Base-by-base conservation (phyloP, 2,888 invertebrate genomes). In the Eilema griseolum region DNA sequence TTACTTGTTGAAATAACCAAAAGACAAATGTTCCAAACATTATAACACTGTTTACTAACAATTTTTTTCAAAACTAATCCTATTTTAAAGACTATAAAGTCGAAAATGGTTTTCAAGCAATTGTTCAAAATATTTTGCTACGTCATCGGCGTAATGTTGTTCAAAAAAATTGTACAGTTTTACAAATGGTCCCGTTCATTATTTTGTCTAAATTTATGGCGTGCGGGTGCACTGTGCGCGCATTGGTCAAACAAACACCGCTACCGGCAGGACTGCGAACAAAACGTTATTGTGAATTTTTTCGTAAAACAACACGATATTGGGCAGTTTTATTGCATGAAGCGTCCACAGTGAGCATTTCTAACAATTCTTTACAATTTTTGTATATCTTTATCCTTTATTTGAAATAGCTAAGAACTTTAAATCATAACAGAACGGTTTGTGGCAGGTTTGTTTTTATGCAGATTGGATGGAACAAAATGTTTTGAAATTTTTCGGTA, bases 111-210 rank as follows among this genome's bases (percentile, higher is more conserved):
- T 33, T 46, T 20, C 2, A 52, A 41, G 63, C 5, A 20, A 11
- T 23, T 11, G 33, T 52, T 56, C 74, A 72, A 77, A 81, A 80
- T 73, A 75, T 81, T 77, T 59, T 78, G 83, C 87, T 83, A 88
- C 89, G 88, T 89, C 88, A 89, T 81, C 76, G 71, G 28, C 67
- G 52, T 57, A 73, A 70, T 57, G 82, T 74, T 76, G 77, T 62
- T 69, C 80, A 87, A 90, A 90, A 90, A 89, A 77, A 62, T 83
- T 82, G 84, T 85, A 91, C 92, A 89, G 91, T 92, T 92, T 89
- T 86, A 94, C 95, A 93, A 94, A 93, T 81, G 85, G 76, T 95
- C 88, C 95, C 94, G 95, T 94, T 93, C 83, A 88, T 88, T 86
- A 89, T 89, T 90, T 87, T 88, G 88, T 89, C 76, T 89, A 37